Evolutionary conservation across 2,888 invertebrate species (phyloP).

Genomic region (Mactromeris polynyma): DNA sequence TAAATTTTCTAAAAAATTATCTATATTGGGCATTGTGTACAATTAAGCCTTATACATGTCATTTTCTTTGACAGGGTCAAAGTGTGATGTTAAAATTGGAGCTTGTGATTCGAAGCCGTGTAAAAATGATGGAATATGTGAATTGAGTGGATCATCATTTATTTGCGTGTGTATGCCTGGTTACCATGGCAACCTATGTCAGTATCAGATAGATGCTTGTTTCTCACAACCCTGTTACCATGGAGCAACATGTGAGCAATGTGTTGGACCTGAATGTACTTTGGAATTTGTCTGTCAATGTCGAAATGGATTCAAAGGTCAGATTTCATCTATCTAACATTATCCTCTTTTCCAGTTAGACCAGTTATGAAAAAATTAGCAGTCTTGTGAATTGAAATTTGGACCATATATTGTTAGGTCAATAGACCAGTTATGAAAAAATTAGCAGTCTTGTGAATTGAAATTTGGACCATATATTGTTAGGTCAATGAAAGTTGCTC

Average conservation of each 20-base stretch:
- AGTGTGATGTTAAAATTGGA: conserved; percentile 76
- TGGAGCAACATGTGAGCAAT: conserved; percentile 93
- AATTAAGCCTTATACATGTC: no score
- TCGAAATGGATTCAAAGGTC: conserved; percentile 61
- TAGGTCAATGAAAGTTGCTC: no score
- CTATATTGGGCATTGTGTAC: no score
- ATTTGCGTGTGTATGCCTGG: conserved; percentile 96
- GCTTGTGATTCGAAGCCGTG: conserved; percentile 81
- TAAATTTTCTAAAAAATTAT: no score
- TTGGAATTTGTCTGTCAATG: conserved; percentile 52
- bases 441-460: no score
- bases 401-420: no score
- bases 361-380: no score
- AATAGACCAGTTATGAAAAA: no score
- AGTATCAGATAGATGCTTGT: conserved; percentile 98
- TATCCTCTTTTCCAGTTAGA: no score
- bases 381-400: no score
- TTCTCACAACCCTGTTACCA: conserved; percentile 99
- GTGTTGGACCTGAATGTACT: conserved; percentile 48
- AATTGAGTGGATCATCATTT: conserved; percentile 88
- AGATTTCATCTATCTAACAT: not conserved
- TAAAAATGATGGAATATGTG: conserved; percentile 76
- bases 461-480: no score
- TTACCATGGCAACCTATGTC: conserved; percentile 97
- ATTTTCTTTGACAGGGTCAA: conserved; percentile 62